Evolutionary conservation across 2,113 vertebrate species (phyloP), one percentile per base, ranked within the genome.

Genomic region (Poecilia latipinna): DNA sequence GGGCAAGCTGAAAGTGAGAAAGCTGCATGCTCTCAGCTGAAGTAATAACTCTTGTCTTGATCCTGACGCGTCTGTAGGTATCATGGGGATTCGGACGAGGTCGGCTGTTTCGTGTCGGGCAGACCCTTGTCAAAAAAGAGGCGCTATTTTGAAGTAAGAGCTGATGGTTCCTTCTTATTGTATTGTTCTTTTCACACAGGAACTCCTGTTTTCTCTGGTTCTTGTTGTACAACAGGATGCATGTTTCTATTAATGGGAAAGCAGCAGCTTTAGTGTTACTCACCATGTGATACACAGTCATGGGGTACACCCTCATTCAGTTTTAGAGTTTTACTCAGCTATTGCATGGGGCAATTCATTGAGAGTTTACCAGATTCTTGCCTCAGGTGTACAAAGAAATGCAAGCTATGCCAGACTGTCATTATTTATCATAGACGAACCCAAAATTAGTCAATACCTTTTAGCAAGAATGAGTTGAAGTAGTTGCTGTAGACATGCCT

Each of bases 41-140:
- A 37, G 7, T 33, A 1, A 33, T 66, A 12, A 26, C 74, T 12
- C 26, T 39, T 39, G 39, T 42, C 12, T 62, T 57, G 29, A 26
- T 35, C 60, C 29, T 24, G 54, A n/a, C 64, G 44, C 1, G n/a
- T 68, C 19, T 66, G 1, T 74, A 98, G 97, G 92, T 98, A 98
- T 91, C 97, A 97, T 84, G 97, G 97, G 70, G 96, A 97, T 88
- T 97, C 97, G 1, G 97, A 97, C 72, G 97, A 98, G 94, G 97
- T 98, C 65, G 97, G 97, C 83, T 98, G 97, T 89, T 98, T 96
- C 6, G 96, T 98, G 70, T 97, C 97, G 5, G 95, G 96, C n/a
- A 93, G 95, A 60, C 96, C 97, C 0, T 89, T 98, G 87, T 96
- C 96, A 3, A 96, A 96, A 91, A 95, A 96, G 93, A 97, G 95